Percentiles rank a stretch among this genome's conserved stretches.
phyloP scores from a whole-genome alignment of 2,797 vertebrate species.

The Merluccius polli region DNA sequence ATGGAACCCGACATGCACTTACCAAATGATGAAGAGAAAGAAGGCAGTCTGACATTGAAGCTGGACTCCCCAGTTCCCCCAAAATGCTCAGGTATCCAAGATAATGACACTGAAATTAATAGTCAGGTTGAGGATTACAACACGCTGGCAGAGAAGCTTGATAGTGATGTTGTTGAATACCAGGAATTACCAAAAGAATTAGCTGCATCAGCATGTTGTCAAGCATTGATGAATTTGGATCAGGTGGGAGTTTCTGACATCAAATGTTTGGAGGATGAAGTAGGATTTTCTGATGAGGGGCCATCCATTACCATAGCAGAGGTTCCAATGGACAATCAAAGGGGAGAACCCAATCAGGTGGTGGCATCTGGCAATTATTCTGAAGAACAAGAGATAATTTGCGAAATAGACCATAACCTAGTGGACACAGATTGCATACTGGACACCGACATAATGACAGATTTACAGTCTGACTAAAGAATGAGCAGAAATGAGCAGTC shows the following conservation, averaged over 20 bases:
- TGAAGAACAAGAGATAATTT: background rate
- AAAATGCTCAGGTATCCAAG: background rate
- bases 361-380: background rate
- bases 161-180: background rate
- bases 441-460: background rate
- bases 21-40: background rate
- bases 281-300: background rate
- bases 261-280: constrained; percentile 4
- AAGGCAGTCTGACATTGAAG: background rate
- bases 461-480: background rate
- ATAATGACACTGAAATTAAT: background rate
- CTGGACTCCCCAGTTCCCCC: background rate
- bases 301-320: background rate
- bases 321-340: background rate
- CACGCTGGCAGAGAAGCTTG: background rate
- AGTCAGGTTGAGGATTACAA: background rate
- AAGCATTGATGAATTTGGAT: background rate
- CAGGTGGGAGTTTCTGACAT: background rate
- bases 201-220: background rate
- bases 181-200: background rate
- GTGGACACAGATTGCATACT: background rate
- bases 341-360: background rate
- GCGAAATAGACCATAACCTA: background rate
- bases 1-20: background rate
- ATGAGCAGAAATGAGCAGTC: background rate